Conservation (phyloP, 2,797 vertebrate genomes). For the Cyclura pinguis region DNA sequence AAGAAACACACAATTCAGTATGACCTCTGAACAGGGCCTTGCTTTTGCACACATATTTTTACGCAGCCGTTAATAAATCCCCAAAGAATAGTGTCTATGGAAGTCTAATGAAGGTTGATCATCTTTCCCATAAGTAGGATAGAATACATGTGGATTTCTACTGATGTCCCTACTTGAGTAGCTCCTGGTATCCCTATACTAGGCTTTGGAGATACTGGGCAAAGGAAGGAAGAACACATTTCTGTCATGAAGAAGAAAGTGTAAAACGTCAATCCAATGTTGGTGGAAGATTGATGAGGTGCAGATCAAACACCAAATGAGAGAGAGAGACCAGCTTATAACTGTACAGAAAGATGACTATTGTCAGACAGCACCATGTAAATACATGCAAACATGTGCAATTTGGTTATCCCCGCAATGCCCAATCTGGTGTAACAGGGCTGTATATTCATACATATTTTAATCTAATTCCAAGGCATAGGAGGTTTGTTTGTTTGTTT, state of each 20-base stretch:
- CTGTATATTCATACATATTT: conserved; percentile 32
- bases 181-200: conserved; percentile 45
- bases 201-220: conserved; percentile 64
- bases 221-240: conserved; percentile 48
- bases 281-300: conserved; percentile 12
- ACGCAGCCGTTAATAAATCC: conserved; percentile 3
- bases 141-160: conserved; percentile 35
- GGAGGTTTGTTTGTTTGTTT: not conserved
- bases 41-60: conserved; percentile 41
- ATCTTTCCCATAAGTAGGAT: conserved; percentile 37
- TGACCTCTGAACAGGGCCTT: not conserved
- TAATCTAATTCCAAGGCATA: not conserved
- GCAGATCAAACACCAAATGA: conserved; percentile 4
- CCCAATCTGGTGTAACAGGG: conserved; percentile 28
- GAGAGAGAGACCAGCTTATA: conserved; percentile 39
- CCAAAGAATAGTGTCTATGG: conserved; percentile 41
- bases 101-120: conserved; percentile 5
- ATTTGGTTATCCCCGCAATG: not conserved
- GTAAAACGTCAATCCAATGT: conserved; percentile 48
- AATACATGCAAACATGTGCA: not conserved
- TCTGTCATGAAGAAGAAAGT: conserved; percentile 46
- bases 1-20: not conserved
- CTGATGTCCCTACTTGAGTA: conserved; percentile 11
- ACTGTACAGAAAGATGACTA: conserved; percentile 36
- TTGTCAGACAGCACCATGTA: not conserved